phyloP scores from a whole-genome alignment of 2,113 vertebrate species.

The Ameiurus melas region DNA sequence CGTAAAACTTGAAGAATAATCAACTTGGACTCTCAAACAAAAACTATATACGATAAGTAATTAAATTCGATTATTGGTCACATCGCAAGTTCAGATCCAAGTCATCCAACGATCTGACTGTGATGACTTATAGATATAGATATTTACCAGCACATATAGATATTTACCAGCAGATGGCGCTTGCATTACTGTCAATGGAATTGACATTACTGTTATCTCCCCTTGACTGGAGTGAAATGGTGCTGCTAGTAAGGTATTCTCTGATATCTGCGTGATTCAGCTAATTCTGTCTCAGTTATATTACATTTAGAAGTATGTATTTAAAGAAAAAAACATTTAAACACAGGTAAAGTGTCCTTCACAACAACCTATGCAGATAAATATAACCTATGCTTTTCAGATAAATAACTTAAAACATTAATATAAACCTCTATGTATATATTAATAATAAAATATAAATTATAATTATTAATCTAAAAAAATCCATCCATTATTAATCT shows the following conservation, averaged over 20 bases:
- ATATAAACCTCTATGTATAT: background rate
- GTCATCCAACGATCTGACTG: background rate
- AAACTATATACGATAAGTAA: background rate
- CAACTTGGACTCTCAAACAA: background rate
- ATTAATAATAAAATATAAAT: background rate
- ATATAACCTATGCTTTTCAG: background rate
- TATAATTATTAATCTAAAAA: background rate
- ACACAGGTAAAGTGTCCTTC: background rate
- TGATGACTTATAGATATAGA: background rate
- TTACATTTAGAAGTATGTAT: background rate
- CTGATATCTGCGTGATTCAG: no score
- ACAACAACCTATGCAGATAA: background rate
- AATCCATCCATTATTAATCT: background rate
- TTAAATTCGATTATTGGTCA: background rate
- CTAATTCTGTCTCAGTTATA: background rate
- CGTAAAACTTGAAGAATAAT: background rate
- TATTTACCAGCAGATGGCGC: slow-evolving; percentile 67
- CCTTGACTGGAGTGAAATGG: background rate
- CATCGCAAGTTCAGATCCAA: background rate
- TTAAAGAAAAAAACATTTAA: background rate
- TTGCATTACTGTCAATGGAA: slow-evolving; percentile 44
- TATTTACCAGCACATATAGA: slow-evolving; percentile 5
- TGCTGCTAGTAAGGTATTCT: background rate
- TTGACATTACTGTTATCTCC: background rate
- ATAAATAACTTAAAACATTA: background rate